Evolutionary conservation across 2,797 vertebrate genomes (phyloP).

Genomic region (Aphelocoma californica): DNA sequence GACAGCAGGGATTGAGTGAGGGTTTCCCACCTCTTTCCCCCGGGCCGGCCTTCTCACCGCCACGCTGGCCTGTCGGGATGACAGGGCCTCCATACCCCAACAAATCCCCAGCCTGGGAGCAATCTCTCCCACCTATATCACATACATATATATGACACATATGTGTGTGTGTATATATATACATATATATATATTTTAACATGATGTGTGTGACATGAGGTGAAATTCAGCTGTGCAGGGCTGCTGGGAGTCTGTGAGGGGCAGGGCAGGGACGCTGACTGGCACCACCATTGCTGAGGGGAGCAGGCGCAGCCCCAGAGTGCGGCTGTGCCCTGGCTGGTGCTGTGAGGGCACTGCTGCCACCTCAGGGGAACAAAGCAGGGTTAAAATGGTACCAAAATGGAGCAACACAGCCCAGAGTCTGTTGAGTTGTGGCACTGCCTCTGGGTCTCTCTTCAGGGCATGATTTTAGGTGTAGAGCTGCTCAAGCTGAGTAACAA

Average conservation of each 20-base stretch:
- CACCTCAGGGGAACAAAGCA: accelerated
- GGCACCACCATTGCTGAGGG: background rate
- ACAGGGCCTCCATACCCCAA: background rate
- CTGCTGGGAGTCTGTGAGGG: accelerated
- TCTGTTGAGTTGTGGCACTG: background rate
- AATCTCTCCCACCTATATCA: background rate
- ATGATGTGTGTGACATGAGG: accelerated
- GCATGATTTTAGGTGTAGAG: background rate
- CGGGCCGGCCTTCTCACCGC: background rate
- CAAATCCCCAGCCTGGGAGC: background rate
- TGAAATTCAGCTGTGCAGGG: background rate
- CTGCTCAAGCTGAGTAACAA: background rate
- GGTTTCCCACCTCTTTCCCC: background rate
- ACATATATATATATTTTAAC: background rate
- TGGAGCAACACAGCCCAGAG: no score
- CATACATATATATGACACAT: no score
- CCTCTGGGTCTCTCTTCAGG: background rate
- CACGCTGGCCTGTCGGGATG: accelerated
- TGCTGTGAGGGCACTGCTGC: background rate
- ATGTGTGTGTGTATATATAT: no score
- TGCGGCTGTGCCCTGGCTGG: accelerated
- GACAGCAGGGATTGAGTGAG: background rate
- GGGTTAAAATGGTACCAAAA: background rate
- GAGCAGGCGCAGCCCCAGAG: background rate
- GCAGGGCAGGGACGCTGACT: background rate